Evolutionary conservation across 2,888 invertebrate species (phyloP).

Genomic region (Eilema caniola): DNA sequence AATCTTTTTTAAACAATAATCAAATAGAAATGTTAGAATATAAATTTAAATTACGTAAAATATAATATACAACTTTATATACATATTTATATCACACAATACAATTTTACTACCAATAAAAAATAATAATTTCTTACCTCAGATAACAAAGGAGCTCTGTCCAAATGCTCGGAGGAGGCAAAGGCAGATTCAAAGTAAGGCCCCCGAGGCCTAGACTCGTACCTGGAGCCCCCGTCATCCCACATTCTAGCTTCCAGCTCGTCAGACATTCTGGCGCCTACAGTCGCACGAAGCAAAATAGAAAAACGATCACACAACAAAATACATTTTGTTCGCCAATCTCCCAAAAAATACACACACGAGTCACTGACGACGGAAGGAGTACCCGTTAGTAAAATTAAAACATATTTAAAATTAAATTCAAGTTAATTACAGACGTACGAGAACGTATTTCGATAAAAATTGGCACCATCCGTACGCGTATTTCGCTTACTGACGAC

Average conservation of each 20-base stretch:
- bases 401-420: conserved; percentile 44
- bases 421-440: conserved; percentile 46
- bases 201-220: conserved; percentile 72
- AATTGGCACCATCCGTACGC: conserved; percentile 27
- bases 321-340: conserved; percentile 51
- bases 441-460: conserved; percentile 52
- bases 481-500: conserved; percentile 36
- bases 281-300: conserved; percentile 47
- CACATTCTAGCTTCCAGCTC: conserved; percentile 84
- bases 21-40: background rate
- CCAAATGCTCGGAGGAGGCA: conserved; percentile 80
- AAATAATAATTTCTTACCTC: conserved; percentile 65
- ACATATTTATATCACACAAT: background rate
- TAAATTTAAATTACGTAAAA: background rate
- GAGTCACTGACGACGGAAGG: conserved; percentile 22
- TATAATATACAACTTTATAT: background rate
- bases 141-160: conserved; percentile 79
- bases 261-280: conserved; percentile 85
- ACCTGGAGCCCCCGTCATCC: conserved; percentile 79
- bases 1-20: background rate
- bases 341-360: conserved; percentile 31
- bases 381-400: conserved; percentile 23
- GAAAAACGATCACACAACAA: conserved; percentile 46
- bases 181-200: conserved; percentile 79
- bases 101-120: conserved; percentile 19